phyloP scores from a whole-genome alignment of 2,113 vertebrate species.

The Melanostigma gelatinosum region DNA sequence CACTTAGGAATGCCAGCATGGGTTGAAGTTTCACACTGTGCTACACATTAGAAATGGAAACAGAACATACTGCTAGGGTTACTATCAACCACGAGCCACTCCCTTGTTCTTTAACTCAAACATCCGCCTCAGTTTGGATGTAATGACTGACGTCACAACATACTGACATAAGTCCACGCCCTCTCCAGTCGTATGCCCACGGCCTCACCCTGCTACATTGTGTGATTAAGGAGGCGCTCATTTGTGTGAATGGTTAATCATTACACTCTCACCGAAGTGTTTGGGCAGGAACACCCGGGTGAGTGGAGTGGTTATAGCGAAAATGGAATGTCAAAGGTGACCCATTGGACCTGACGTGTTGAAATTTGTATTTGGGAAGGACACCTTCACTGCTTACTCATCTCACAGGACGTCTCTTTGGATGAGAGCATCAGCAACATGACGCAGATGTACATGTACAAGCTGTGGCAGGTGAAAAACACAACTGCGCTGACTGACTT shows the following conservation, averaged over 20 bases:
- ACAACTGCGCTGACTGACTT: background rate
- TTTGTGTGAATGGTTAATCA: conserved; percentile 60
- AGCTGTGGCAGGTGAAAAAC: background rate
- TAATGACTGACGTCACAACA: conserved; percentile 8
- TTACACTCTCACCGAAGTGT: conserved; percentile 35
- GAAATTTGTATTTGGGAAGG: background rate
- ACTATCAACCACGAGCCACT: conserved; percentile 23
- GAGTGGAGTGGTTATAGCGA: background rate
- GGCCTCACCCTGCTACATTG: conserved; percentile 11
- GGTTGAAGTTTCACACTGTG: background rate
- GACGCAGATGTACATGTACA: background rate
- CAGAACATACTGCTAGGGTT: conserved; percentile 15
- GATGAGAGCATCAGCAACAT: background rate
- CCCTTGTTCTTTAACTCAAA: conserved; percentile 31
- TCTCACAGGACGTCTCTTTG: conserved; percentile 13
- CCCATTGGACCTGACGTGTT: background rate
- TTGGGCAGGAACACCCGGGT: conserved; percentile 29
- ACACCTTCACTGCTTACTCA: background rate
- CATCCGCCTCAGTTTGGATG: conserved; percentile 7
- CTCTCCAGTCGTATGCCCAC: background rate
- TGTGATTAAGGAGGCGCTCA: conserved; percentile 1
- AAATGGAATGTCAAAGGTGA: conserved; percentile 9
- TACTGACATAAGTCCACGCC: conserved; percentile 4
- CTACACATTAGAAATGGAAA: background rate
- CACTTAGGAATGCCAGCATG: background rate